These are phyloP conservation scores for Diploscapter pachys DNA, from an alignment of 1,140 invertebrate species.

Conservation along the genomic window DNA sequence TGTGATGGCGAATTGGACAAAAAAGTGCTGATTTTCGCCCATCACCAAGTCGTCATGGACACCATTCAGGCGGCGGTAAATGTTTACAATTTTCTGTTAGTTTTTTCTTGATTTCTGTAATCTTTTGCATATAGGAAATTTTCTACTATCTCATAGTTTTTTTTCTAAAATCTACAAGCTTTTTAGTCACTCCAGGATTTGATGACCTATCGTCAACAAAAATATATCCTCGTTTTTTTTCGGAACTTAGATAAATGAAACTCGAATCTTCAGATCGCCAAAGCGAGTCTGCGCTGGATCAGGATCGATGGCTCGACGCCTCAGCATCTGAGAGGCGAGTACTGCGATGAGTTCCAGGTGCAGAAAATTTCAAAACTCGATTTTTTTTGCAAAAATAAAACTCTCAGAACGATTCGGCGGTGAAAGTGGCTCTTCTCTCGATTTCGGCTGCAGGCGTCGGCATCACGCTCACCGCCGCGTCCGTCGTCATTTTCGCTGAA, in stretches of 20 bases:
- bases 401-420: constrained; percentile 63
- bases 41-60: constrained; percentile 79
- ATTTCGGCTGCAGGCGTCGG: constrained; percentile 82
- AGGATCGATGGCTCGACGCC: constrained; percentile 79
- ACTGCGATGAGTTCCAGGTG: constrained; percentile 78
- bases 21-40: constrained; percentile 90
- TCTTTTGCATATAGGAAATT: too few species aligned
- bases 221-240: too few species aligned
- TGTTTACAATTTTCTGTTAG: too few species aligned
- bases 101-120: too few species aligned
- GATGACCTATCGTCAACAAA: too few species aligned
- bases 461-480: constrained; percentile 85
- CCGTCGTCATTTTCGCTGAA: constrained; percentile 88
- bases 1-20: constrained; percentile 68
- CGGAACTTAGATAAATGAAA: too few species aligned
- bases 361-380: background rate
- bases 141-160: too few species aligned
- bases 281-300: constrained; percentile 65
- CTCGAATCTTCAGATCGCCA: constrained; percentile 31
- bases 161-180: too few species aligned
- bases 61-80: constrained; percentile 45
- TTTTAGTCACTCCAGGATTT: too few species aligned
- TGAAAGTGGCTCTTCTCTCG: constrained; percentile 78
- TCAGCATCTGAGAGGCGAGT: constrained; percentile 66
- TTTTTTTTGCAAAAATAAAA: background rate